Conservation (phyloP, 2,797 vertebrate species). For the Dallia pectoralis region DNA sequence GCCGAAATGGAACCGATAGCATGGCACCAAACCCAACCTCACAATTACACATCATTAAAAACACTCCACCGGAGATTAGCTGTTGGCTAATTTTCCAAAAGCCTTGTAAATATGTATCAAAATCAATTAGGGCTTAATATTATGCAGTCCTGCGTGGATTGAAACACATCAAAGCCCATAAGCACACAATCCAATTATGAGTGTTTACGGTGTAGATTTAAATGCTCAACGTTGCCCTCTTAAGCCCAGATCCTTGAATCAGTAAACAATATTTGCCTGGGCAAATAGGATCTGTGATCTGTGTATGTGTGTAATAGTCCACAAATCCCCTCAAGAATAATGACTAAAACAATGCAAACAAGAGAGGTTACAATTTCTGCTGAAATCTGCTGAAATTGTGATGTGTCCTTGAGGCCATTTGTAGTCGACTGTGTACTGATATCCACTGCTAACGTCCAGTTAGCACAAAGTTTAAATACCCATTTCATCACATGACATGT, state of each 20-base stretch:
- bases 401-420: no score
- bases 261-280: constrained; percentile 61
- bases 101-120: constrained; percentile 64
- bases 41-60: constrained; percentile 41
- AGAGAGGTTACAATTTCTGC: no score
- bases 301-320: constrained; percentile 27
- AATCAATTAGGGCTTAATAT: constrained; percentile 74
- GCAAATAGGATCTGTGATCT: constrained; percentile 39
- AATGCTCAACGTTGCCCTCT: constrained; percentile 64
- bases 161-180: constrained; percentile 66
- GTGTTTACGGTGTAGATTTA: constrained; percentile 72
- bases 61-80: constrained; percentile 41
- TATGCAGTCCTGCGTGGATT: constrained; percentile 67
- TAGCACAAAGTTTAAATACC: no score
- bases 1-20: not conserved
- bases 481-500: no score
- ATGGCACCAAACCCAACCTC: not conserved
- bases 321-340: no score
- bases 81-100: constrained; percentile 55
- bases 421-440: no score
- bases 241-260: constrained; percentile 62
- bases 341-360: no score
- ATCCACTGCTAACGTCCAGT: no score
- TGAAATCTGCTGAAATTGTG: no score
- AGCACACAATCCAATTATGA: constrained; percentile 75